Conservation (phyloP, 1,140 invertebrate genomes). For the Cotesia vestalis region DNA sequence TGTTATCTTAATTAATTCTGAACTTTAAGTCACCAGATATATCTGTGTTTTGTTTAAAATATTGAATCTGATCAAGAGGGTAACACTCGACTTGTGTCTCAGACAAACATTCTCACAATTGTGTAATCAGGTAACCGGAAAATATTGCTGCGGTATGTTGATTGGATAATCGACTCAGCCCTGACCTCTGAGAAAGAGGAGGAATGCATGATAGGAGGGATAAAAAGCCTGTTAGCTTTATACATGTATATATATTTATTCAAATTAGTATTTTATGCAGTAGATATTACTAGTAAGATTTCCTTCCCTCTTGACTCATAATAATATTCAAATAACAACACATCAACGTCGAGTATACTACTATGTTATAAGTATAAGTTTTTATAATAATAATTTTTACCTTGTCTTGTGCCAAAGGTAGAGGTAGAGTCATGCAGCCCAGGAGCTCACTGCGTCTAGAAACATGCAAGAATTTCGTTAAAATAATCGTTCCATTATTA, state of each 20-base stretch:
- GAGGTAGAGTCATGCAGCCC: constrained; percentile 75
- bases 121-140: constrained; percentile 17
- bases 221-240: constrained; percentile 17
- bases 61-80: constrained; percentile 4
- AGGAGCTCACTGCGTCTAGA: constrained; percentile 73
- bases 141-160: constrained; percentile 39
- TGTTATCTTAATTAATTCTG: constrained; percentile 20
- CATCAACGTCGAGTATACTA: neutral
- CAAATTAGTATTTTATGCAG: constrained; percentile 20
- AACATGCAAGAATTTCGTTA: constrained; percentile 45
- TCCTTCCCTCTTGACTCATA: neutral
- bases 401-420: constrained; percentile 71
- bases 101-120: constrained; percentile 3
- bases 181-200: constrained; percentile 53
- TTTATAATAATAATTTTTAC: constrained; percentile 53
- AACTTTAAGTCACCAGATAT: neutral
- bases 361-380: neutral
- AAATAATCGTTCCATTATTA: neutral
- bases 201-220: constrained; percentile 48
- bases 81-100: constrained; percentile 39
- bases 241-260: constrained; percentile 16
- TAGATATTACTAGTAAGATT: neutral
- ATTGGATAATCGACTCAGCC: constrained; percentile 58
- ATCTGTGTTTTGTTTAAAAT: neutral
- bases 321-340: constrained; percentile 16